Base-by-base conservation (phyloP, 2,797 vertebrate species). In the Trematomus bernacchii region DNA sequence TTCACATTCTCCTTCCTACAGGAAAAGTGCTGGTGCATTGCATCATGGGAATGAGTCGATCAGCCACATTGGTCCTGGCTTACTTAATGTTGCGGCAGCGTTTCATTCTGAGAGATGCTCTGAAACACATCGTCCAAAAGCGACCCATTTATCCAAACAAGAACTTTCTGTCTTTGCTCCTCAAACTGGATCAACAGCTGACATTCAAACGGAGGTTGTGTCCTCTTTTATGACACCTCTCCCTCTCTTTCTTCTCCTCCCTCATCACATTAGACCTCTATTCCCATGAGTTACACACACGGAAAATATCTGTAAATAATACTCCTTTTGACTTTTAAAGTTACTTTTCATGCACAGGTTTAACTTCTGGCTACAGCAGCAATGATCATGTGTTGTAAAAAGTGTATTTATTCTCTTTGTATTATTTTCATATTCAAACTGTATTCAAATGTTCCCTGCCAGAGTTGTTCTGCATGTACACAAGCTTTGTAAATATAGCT, bases 11-110 rank as follows among this genome's bases (percentile, higher is more conserved):
- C 48, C n/a, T 6, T 81, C 4, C 23, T 47, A 14, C 91, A 99
- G 98, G 96, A 61, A 99, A 97, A 88, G 94, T 99, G 80, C 90
- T 99, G 74, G 97, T 99, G 65, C 98, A 99, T 52, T 99, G 98
- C 89, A 97, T 98, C 78, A 97, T 99, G 91, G 98, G 98, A 6
- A 91, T 99, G 84, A 99, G 98, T 89, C 96, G 98, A 66, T 99
- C 98, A 0, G 95, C 97, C 75, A 96, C 97, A 0, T 86, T 99
- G 73, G 97, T 97, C 51, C 87, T 99, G 83, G 97, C 95, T 0
- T 99, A 97, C 86, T 93, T 99, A 79, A 99, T 99, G 97, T 83
- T 97, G 75, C 92, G 85, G 59, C 96, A 97, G 70, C 94, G 77
- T 71, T 92, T 98, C 14, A 79, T 95, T 10, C 84, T 98, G 57